Base-by-base conservation (phyloP, 2,797 vertebrate species). In the Mormyrus proboscirostris region DNA sequence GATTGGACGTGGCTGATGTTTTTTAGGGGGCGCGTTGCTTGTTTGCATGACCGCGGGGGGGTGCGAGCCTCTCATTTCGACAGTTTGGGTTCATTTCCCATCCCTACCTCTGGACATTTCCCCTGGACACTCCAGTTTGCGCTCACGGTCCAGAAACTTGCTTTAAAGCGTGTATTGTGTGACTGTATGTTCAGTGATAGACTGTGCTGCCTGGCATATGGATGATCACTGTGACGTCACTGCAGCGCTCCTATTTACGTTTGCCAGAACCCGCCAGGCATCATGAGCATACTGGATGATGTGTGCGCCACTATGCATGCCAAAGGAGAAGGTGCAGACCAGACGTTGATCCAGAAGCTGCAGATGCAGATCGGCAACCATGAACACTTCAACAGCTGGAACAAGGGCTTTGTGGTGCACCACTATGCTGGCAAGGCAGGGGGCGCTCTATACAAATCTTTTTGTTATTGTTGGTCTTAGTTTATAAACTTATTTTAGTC, bases 291-390 rank as follows among this genome's bases (percentile, higher is more conserved):
- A 88, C 93, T 97, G 91, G 97, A 97, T 4, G 96, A 97, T 0
- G 96, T 97, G 2, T 97, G 97, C 0, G 97, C 96, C 1, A 97
- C 96, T 0, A 97, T 97, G 96, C 97, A 97, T 29, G 97, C 97
- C 25, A 97, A 97, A 91, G 97, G 96, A 0, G 96, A 97, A 12
- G 97, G 96, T 0, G 97, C 97, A 0, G 96, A 97, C 88, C 95
- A 96, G 93, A 97, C 96, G 0, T 94, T 97, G 90, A 92, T 97
- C 53, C 96, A 97, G 94, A 97, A 97, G 65, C 94, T 97, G 0
- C 96, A 97, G 93, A 93, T 93, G 0, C 95, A 96, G 79, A 94
- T 97, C 0, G 94, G 96, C 49, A 90, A 91, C 1, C 96, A 97
- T 9, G 94, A 96, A 2, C 96, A 97, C 90, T 97, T 97, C 93